Percentiles rank a stretch among this genome's conserved stretches.
Evolutionary conservation across 2,113 vertebrate genomes (phyloP).

Genomic region (Semicossyphus pulcher): DNA sequence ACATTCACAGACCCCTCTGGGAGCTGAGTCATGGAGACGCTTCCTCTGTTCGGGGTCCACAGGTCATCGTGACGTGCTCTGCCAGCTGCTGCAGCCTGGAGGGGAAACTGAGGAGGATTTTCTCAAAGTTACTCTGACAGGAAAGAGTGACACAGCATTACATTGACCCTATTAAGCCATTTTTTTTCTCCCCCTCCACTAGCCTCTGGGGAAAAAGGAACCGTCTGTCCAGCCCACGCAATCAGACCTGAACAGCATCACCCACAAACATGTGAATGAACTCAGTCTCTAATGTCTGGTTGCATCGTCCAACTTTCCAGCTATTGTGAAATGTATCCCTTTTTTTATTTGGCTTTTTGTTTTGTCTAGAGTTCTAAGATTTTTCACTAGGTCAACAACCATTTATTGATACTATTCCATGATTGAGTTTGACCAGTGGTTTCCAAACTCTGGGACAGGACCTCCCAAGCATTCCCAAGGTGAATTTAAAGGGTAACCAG

Average conservation of each 20-base stretch:
- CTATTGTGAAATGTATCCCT: neutral
- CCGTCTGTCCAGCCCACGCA: constrained; percentile 5
- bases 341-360: neutral
- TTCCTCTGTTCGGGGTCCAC: constrained; percentile 45
- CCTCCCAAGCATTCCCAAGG: neutral
- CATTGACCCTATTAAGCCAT: constrained; percentile 21
- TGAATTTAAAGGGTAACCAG: neutral
- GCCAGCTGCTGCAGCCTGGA: constrained; percentile 57
- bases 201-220: constrained; percentile 4
- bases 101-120: constrained; percentile 33
- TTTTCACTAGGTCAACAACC: neutral
- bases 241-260: constrained; percentile 13
- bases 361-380: neutral
- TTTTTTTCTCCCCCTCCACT: constrained; percentile 34
- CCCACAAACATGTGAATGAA: constrained; percentile 37
- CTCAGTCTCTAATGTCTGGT: constrained; percentile 2
- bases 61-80: constrained; percentile 47
- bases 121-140: constrained; percentile 38
- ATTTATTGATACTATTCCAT: constrained; percentile 5
- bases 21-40: constrained; percentile 69
- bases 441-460: neutral
- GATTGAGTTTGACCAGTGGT: neutral
- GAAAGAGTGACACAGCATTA: constrained; percentile 61
- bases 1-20: constrained; percentile 54
- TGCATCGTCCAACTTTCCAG: neutral